Evolutionary conservation across 2,797 vertebrate species (phyloP).

Genomic region (Glossophaga mutica): DNA sequence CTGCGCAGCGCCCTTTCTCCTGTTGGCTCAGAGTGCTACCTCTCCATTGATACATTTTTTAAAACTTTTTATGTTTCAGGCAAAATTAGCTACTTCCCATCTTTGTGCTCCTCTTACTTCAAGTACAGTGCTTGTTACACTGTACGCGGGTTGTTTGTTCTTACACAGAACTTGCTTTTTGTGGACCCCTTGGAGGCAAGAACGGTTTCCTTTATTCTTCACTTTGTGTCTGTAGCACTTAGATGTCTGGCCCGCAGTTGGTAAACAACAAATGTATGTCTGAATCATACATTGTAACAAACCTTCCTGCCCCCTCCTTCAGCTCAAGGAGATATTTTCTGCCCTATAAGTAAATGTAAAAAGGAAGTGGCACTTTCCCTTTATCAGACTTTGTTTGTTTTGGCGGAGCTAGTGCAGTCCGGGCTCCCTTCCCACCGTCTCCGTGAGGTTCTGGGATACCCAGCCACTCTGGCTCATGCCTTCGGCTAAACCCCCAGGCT

Average conservation of each 20-base stretch:
- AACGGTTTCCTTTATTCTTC: background rate
- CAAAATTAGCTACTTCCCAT: background rate
- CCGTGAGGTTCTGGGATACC: background rate
- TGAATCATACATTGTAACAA: background rate
- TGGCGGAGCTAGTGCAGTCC: background rate
- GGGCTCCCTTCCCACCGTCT: background rate
- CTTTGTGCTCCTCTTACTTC: background rate
- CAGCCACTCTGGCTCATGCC: background rate
- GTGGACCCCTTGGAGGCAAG: background rate
- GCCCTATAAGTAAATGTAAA: background rate
- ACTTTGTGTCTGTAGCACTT: background rate
- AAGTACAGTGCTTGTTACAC: background rate
- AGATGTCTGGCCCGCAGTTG: background rate
- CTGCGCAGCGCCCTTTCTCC: background rate
- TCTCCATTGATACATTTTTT: background rate
- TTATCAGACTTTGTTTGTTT: background rate
- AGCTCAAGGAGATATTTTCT: background rate
- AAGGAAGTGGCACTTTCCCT: background rate
- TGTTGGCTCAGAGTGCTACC: background rate
- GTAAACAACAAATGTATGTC: background rate
- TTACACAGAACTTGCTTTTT: background rate
- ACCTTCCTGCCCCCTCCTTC: background rate
- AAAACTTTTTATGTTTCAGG: background rate
- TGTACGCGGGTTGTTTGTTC: background rate
- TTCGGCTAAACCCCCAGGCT: background rate